Conservation (phyloP, 2,113 vertebrate species). For the Ameiurus melas region DNA sequence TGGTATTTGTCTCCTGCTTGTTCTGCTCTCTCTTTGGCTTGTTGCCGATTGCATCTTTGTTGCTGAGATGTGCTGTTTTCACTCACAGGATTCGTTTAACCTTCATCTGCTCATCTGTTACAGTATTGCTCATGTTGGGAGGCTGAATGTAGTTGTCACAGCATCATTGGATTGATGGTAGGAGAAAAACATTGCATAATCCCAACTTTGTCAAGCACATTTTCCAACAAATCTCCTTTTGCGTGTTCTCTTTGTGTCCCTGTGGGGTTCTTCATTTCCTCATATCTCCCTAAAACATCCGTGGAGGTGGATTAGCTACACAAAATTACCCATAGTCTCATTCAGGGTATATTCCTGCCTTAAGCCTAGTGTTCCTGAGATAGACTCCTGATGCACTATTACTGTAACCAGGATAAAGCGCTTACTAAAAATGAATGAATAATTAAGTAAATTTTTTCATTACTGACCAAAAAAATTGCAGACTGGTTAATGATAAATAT, state of each 20-base stretch:
- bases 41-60: constrained; percentile 71
- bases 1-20: constrained; percentile 70
- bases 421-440: not conserved
- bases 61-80: constrained; percentile 71
- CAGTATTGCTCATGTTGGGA: constrained; percentile 63
- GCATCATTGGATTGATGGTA: constrained; percentile 71
- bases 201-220: constrained; percentile 66
- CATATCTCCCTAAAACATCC: not conserved
- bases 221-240: constrained; percentile 60
- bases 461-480: not conserved
- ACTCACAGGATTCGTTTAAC: constrained; percentile 73
- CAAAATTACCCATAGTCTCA: not conserved
- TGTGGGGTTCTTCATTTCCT: not conserved
- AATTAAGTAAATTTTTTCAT: not conserved
- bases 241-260: not conserved
- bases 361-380: not conserved
- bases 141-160: constrained; percentile 64
- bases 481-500: not conserved
- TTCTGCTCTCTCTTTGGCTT: constrained; percentile 75
- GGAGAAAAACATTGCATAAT: constrained; percentile 71
- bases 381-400: not conserved
- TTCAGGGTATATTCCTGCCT: not conserved
- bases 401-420: not conserved
- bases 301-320: not conserved
- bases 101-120: constrained; percentile 74